Base-by-base conservation (phyloP, 92 coral and sea anemone genomes). In the Heliopora coerulea region DNA sequence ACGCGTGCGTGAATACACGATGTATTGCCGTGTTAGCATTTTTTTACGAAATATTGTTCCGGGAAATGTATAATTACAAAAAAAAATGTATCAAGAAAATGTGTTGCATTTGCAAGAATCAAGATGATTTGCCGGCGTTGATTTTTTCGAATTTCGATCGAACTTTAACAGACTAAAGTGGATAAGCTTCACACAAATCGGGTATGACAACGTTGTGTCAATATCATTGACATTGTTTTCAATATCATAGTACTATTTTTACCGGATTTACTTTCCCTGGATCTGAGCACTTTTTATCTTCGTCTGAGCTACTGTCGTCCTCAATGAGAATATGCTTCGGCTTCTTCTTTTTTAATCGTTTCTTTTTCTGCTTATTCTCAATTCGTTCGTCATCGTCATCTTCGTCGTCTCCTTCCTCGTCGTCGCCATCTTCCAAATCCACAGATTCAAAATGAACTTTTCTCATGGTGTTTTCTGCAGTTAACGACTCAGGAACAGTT, bases 281-380 rank as follows among this genome's bases (percentile, higher is more conserved):
- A 56, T 49, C 79, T 46, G 69, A 56, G 42, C 40, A 73, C 46
- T 69, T 80, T 46, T 49, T 67, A 29, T 95, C 98, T 18, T 93
- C 96, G 44, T 95, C 98, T n/a, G 98, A 85, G 79, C 96, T 91
- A 79, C 91, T 90, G 12, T 89, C 96, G 39, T 72, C 74, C 29
- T 89, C 82, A n/a, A 85, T 82, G 7, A 79, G 65, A 0, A 75
- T 75, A 9, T 88, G 84, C 76, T 82, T 95, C 9, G 81, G 78
- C 49, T 83, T 86, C 49, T 88, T 90, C 85, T 95, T 95, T 81
- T 89, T 88, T 82, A 84, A 88, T 40, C 85, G 78, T 44, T 83
- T 75, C 59, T 79, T 89, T 66, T 82, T 89, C 40, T 85, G 81
- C 35, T 84, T 80, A 52, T 83, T 77, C 37, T 87, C 96, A 54